Base-by-base conservation (phyloP, 92 coral and sea anemone genomes). In the Paragorgia papillata region DNA sequence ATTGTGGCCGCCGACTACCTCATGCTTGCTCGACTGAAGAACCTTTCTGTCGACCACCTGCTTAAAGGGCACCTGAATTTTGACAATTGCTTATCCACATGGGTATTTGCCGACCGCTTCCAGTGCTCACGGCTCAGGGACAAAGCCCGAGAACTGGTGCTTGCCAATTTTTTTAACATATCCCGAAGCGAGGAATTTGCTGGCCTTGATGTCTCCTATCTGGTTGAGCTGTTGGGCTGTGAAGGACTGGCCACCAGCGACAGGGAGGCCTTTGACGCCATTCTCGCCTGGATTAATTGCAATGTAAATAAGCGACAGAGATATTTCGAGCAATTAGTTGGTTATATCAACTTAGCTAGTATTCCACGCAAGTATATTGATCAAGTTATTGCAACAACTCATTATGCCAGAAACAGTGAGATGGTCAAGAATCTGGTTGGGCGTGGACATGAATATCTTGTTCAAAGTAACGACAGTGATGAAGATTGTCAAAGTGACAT, bases 231-330 rank as follows among this genome's bases (percentile, higher is more conserved):
- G 4, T 74, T 95, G 37, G 84, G 95, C 8, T 83, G 99, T 62
- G 95, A 95, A 55, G 90, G 86, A n/a, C 89, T 95, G 24, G 99
- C 90, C 2, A 90, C 97, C 6, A 91, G 88, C 37, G 97, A 95
- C 46, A 82, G 84, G 31, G 96, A 95, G 48, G 88, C 89, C 25
- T 89, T 84, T 78, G 96, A 95, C 70, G 89, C 95, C 7, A 69
- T 89, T 13, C 85, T 95, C 22, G 85, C 82, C 46, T 95, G 99
- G 99, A 79, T 85, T 25, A 75, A 83, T 41, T 73, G 79, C 59
- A 81, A 76, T 74, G 24, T 76, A 63, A 87, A 81, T 14, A 80
- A 82, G 54, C 79, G 99, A 22, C 85, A 60, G 70, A 80, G 76
- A 57, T 86, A 81, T 62, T 93, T 95, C 41, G 85, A 92, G 20